Evolutionary conservation across 2,888 invertebrate species (phyloP), one percentile per base, ranked within the genome.

Genomic region (Nephrotoma guestfalica): DNA sequence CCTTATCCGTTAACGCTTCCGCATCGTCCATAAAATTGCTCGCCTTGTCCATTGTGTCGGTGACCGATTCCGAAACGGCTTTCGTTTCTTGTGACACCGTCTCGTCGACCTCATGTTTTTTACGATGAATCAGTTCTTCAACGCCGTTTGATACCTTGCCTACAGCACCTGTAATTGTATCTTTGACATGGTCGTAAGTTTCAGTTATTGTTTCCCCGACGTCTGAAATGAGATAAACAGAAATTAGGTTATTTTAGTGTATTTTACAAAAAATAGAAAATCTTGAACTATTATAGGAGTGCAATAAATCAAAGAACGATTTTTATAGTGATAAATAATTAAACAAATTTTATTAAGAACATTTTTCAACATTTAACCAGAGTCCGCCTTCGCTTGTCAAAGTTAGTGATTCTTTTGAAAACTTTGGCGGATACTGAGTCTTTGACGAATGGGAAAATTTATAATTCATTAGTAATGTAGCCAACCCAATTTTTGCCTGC

Each of bases 401-500:
- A 84, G 86, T 86, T 6, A 71, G 6, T 7, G 40, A 42, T 40
- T 45, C 15, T 2, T 5, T 15, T 4, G 43, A n/a, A 15, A 86
- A 86, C 30, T 84, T 41, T 40, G 86, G 30, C 13, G 87, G 87
- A 18, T 86, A 47, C 13, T 15, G 15, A 2, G 85, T 87, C 45
- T 87, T 85, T 89, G 88, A 0, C 89, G 85, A 0, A 89, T 88
- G 87, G 18, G 86, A 86, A 83, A 91, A 90, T 45, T 87, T 88
- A 30, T 90, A 91, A 86, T 90, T 88, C 85, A 89, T 88, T 6
- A 91, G 86, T 0, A 91, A 86, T 45, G 89, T 88, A 0, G 89
- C 88, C 47, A 91, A 87, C 11, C 90, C 91, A 86, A 91, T 88
- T 57, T 89, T 86, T 0, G 90, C 88, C 87, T 91, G 90, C 90